Conservation (phyloP, 2,888 invertebrate genomes). For the Calameuta filiformis region DNA sequence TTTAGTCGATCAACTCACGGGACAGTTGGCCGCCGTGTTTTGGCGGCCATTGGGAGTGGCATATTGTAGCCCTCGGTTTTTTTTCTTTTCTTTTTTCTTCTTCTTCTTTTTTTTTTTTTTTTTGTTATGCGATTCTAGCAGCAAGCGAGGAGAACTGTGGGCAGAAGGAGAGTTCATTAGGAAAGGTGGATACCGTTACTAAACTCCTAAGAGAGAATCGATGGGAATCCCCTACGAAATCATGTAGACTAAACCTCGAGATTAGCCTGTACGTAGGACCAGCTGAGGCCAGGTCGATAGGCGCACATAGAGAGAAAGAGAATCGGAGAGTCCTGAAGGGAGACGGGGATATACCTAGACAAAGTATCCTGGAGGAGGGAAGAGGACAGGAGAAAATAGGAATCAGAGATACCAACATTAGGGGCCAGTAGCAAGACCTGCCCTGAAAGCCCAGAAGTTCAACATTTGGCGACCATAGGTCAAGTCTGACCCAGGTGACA, state of each 20-base stretch:
- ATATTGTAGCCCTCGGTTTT: not conserved
- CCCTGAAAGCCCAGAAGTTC: not conserved
- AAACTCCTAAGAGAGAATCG: not conserved
- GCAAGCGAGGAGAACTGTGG: not conserved
- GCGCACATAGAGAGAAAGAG: not conserved
- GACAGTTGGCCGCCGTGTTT: slow-evolving; percentile 9
- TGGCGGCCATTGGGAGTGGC: not conserved
- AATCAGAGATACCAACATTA: not conserved
- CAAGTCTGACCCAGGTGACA: not conserved
- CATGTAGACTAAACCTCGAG: slow-evolving; percentile 2
- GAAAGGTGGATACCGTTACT: not conserved
- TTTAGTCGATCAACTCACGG: slow-evolving; percentile 29
- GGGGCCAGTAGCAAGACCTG: not conserved
- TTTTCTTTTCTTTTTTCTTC: too few relatives aligned
- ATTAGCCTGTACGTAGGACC: slow-evolving; percentile 2
- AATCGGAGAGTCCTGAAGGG: not conserved
- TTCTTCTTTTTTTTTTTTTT: not conserved
- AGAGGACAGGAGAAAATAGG: not conserved
- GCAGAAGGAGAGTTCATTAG: not conserved
- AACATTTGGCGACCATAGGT: not conserved
- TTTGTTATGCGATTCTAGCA: not conserved
- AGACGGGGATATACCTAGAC: not conserved
- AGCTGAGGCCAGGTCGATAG: slow-evolving; percentile 4
- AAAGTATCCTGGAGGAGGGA: not conserved
- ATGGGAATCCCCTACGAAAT: not conserved